phyloP scores from a whole-genome alignment of 35 echinoderm and acorn worm species.

The Stichopus chloronotus region DNA sequence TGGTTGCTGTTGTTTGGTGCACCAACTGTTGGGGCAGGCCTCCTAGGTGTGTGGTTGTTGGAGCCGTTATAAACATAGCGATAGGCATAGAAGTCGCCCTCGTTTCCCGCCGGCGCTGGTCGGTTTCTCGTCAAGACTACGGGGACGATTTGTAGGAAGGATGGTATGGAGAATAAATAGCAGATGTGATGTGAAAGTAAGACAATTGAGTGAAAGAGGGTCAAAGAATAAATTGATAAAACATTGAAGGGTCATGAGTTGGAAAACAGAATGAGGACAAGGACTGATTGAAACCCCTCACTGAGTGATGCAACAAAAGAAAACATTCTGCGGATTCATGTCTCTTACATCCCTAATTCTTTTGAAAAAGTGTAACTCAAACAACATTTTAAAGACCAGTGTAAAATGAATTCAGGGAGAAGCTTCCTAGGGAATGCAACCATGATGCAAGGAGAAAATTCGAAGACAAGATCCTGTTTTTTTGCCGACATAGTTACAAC shows the following conservation, averaged over 20 bases:
- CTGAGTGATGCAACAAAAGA: too few species aligned
- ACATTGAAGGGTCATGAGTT: not conserved
- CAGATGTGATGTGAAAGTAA: not conserved
- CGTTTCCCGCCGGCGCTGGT: not conserved
- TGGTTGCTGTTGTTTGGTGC: conserved; percentile 14
- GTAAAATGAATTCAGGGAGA: too few species aligned
- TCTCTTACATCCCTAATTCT: too few species aligned
- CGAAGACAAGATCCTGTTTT: too few species aligned
- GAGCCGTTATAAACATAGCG: conserved; percentile 31
- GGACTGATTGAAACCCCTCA: too few species aligned
- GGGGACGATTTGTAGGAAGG: not conserved
- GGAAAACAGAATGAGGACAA: too few species aligned
- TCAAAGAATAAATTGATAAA: not conserved
- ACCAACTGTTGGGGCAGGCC: not conserved
- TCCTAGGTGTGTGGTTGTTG: conserved; percentile 8
- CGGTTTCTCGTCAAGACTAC: conserved; percentile 44
- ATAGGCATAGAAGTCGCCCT: conserved; percentile 41
- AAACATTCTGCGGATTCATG: too few species aligned
- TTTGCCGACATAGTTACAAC: too few species aligned
- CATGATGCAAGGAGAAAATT: too few species aligned
- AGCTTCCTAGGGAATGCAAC: too few species aligned
- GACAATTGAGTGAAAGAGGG: not conserved
- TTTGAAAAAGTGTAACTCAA: too few species aligned
- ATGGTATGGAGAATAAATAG: conserved; percentile 8
- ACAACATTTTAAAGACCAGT: too few species aligned